Percentiles rank a stretch among this genome's conserved stretches.
Conservation (phyloP, 2,113 vertebrate species). For the Muntiacus reevesi region DNA sequence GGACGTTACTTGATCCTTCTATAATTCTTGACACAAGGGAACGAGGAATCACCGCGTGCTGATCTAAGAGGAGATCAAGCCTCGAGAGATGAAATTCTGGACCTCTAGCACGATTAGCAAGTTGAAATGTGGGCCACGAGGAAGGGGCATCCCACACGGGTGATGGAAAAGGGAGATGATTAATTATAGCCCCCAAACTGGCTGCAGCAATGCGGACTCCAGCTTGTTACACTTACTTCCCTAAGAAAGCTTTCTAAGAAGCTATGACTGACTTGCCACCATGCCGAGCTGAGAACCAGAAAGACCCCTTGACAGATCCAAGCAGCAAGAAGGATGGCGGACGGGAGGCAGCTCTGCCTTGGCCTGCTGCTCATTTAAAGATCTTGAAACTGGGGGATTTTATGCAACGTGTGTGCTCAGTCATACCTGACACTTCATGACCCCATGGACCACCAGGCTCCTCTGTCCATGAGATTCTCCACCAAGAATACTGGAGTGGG, state of each 20-base stretch:
- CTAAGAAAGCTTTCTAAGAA: neutral
- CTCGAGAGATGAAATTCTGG: neutral
- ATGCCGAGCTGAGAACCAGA: neutral
- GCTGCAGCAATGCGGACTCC: neutral
- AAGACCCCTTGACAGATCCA: neutral
- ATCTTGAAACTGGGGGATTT: neutral
- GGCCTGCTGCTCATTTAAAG: accelerated
- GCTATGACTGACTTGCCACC: neutral
- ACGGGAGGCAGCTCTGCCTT: accelerated
- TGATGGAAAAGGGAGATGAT: neutral
- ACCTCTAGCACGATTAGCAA: neutral
- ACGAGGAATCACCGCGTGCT: neutral
- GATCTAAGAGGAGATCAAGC: neutral
- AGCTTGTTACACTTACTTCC: neutral
- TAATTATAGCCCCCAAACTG: neutral
- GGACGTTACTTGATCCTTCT: neutral
- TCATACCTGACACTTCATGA: neutral
- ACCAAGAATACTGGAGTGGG: neutral
- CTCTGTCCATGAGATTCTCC: neutral
- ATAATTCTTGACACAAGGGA: neutral
- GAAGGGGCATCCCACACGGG: neutral
- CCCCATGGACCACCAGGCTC: neutral
- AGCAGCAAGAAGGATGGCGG: accelerated
- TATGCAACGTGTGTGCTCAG: neutral
- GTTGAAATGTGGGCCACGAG: neutral